phyloP scores from a whole-genome alignment of 2,113 vertebrate species.

The Antigone vipio region DNA sequence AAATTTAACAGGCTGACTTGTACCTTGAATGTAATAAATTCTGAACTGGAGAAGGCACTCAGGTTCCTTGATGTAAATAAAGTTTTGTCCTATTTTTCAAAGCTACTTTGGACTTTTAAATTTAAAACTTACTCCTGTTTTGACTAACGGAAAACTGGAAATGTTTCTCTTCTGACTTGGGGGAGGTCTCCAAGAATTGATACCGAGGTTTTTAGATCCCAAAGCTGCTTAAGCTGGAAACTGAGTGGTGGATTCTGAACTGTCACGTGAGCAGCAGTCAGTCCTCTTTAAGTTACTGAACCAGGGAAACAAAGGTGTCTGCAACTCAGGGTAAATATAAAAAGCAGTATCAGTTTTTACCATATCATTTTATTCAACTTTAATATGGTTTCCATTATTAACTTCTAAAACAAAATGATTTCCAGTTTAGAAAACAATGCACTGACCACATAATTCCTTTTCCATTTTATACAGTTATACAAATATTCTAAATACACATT shows the following conservation, averaged over 20 bases:
- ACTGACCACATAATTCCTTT: slow-evolving; percentile 85
- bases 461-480: slow-evolving; percentile 91
- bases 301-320: neutral
- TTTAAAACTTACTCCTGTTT: neutral
- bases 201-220: neutral
- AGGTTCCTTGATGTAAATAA: slow-evolving; percentile 43
- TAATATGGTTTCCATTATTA: slow-evolving; percentile 84
- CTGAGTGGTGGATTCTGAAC: neutral
- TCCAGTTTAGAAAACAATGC: slow-evolving; percentile 91
- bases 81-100: slow-evolving; percentile 46
- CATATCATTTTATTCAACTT: slow-evolving; percentile 81
- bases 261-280: neutral
- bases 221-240: neutral
- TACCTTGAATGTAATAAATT: slow-evolving; percentile 27
- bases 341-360: neutral
- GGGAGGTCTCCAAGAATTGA: neutral
- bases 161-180: neutral
- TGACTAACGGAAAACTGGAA: neutral
- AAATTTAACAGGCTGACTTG: neutral
- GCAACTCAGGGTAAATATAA: neutral
- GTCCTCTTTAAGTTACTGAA: neutral
- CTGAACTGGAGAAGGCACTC: neutral
- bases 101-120: neutral
- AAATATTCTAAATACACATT: slow-evolving; percentile 89
- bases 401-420: slow-evolving; percentile 86